Base-by-base conservation (phyloP, 2,888 invertebrate genomes). In the Chrysotoxum bicinctum region DNA sequence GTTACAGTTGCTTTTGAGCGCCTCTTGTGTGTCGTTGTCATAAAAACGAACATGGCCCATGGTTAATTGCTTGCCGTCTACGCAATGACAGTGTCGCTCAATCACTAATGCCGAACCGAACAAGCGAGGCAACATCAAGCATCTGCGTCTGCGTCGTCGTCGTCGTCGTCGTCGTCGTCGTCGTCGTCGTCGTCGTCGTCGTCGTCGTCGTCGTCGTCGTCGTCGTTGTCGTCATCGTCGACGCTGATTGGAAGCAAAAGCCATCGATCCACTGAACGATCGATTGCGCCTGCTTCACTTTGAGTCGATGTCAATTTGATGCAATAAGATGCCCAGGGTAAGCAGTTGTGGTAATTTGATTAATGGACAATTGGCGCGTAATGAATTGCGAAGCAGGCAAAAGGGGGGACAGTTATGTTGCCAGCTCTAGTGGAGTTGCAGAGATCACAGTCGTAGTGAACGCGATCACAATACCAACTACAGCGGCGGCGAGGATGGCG, bases 41-140 rank as follows among this genome's bases (percentile, higher is more conserved):
- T 85, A 69, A 76, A 77, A 69, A 19, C 26, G 54, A 76, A 85
- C 85, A 85, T 76, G 76, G 72, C 26, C 85, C 62, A 85, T 81
- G 85, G 85, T 85, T 85, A 85, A 85, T 85, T 85, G 85, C 81
- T 81, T 73, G 68, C 85, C 76, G 85, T 85, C 85, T 75, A 81
- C 68, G 76, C 81, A 85, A 81, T 85, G 85, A 81, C 85, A 85
- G 76, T 81, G 66, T 76, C 85, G 76, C 81, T 85, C 85, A 81
- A 85, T 85, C 85, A 85, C 80, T 69, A 26, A 66, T 35, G 10
- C 62, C 23, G 37, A 66, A 83, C 35, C 43, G n/a, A 52, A 60
- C 70, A 30, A 70, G 21, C 30, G 3, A 70, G 35, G 19, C 45
- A 43, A 62, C 23, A 60, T 73, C 35, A 32, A 74, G 30, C 40